Base-by-base conservation (phyloP, 2,113 vertebrate genomes). In the Pica pica region DNA sequence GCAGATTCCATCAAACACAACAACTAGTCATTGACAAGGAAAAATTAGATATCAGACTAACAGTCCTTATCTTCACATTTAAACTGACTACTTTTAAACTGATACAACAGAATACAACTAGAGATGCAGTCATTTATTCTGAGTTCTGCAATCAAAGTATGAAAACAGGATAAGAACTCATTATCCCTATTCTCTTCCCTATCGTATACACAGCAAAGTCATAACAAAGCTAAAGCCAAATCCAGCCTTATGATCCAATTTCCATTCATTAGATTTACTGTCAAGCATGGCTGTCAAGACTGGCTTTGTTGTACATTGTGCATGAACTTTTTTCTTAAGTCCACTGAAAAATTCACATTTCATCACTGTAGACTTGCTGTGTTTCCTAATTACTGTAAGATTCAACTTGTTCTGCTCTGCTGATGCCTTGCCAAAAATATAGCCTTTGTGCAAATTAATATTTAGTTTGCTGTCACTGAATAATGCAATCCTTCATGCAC, bases 381-480 rank as follows among this genome's bases (percentile, higher is more conserved):
- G 55, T 33, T 96, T 96, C 60, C 71, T 96, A 97, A 97, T 97
- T 97, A 79, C 63, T 35, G 60, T 64, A 73, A 92, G 55, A 87
- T 90, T 87, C 65, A 37, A 46, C 85, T 89, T 60, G 37, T 73
- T 97, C 83, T 97, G 61, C 64, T 91, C 84, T 69, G 50, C 47
- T 92, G 94, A 79, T 95, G 46, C 28, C 73, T 83, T 21, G 24
- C 91, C 80, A 83, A 88, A 97, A 97, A 83, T 82, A 93, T 12
- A 82, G 35, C 53, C 13, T 3, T 78, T 60, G 65, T 28, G 53
- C 55, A 92, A 92, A 96, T 97, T 69, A 93, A 82, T 73, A 95
- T 96, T 96, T 95, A 94, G 37, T 87, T 27, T 64, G 22, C 37
- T 89, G 28, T 85, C 70, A 89, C 91, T 96, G 96, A 97, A 94